Evolutionary conservation across 2,888 invertebrate species (phyloP), one percentile per base, ranked within the genome.

Genomic region (Melanostoma mellinum): DNA sequence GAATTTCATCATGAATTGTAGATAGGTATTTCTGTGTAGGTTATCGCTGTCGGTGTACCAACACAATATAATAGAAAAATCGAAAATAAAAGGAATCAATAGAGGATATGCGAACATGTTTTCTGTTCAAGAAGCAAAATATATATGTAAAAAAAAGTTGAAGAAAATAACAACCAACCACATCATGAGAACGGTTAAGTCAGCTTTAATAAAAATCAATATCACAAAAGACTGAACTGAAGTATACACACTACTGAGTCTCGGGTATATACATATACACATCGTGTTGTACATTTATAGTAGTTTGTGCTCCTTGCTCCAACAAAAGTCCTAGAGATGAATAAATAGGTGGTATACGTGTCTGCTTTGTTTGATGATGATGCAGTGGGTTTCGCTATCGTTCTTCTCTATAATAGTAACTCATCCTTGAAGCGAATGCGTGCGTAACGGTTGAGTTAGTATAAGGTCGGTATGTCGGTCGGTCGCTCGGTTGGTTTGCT

Each of bases 151-250:
- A 20, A 20, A 20, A 20, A 20, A 20, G 1, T 20, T 1, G 20
- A 20, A 20, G 20, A 20, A 20, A 20, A 20, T 20, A 20, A 50
- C 38, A 44, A 63, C 46, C 35, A 20, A 48, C 61, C 68, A 48
- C 68, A 78, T 58, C 65, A 72, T 32, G 53, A 46, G 52, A 72
- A 46, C 38, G 46, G 67, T 72, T 52, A 67, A 79, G 58, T 79
- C 56, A 79, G 79, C 79, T 79, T 79, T 73, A 79, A 74, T 79
- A 74, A 79, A 79, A 79, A 79, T 73, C 73, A 63, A 79, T 78
- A 78, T 53, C 42, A 61, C 5, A 67, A 52, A 20, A 61, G 61
- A 48, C 33, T 32, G 35, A 74, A 74, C 3, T n/a, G 20, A 20
- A 20, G 20, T 20, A 20, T 20, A 20, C 20, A 20, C 20, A 20